phyloP scores from a whole-genome alignment of 2,888 invertebrate genomes.

The Scaptomyza polygonia region DNA sequence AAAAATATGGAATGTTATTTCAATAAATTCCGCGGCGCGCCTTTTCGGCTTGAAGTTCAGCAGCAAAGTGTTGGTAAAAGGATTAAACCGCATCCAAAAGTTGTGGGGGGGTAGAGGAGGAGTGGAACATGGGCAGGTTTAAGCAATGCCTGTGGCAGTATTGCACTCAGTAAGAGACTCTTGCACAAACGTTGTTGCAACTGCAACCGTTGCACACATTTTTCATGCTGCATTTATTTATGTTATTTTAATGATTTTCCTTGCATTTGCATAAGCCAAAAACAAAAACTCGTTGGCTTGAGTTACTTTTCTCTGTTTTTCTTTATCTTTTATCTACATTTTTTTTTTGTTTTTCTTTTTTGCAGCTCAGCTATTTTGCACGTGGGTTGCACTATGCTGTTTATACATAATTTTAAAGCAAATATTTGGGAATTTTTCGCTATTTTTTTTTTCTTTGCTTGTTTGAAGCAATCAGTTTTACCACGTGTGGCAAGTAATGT shows the following conservation, averaged over 20 bases:
- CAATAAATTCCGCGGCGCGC: conserved; percentile 40
- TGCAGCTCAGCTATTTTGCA: conserved; percentile 22
- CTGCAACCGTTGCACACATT: conserved; percentile 62
- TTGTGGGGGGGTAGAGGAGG: too few species aligned
- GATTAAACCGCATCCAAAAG: conserved; percentile 18
- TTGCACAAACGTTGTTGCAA: conserved; percentile 16
- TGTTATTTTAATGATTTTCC: conserved; percentile 52
- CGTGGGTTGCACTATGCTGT: conserved; percentile 29
- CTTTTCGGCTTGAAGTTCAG: conserved; percentile 16
- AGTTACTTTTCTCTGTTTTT: conserved; percentile 20
- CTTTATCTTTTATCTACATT: background rate
- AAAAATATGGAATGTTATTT: conserved; percentile 21
- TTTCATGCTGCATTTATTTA: conserved; percentile 60
- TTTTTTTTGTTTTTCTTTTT: background rate
- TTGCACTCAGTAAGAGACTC: conserved; percentile 5
- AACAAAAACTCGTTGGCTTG: conserved; percentile 33
- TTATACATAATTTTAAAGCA: conserved; percentile 20
- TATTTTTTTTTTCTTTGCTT: background rate
- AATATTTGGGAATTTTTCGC: conserved; percentile 14
- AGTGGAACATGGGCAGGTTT: conserved; percentile 35
- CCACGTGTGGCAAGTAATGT: conserved; percentile 48
- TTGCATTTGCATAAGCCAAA: conserved; percentile 50
- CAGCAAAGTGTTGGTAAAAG: conserved; percentile 33
- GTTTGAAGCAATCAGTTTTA: conserved; percentile 46
- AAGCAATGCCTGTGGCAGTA: conserved; percentile 35